Conservation (phyloP, 1,140 invertebrate species). For the Phortica variegata region DNA sequence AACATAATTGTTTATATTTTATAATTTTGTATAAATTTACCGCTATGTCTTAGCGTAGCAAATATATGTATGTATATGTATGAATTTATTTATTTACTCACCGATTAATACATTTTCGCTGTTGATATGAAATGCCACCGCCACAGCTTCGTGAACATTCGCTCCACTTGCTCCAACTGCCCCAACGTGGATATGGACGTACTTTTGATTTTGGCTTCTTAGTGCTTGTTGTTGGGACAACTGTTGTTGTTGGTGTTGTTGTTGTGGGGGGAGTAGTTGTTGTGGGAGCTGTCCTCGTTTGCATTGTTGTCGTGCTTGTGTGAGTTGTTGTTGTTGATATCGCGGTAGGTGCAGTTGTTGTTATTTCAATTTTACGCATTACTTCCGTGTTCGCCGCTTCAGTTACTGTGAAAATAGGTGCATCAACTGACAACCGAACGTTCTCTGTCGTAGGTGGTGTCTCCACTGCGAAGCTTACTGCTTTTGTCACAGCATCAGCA, state of each 20-base stretch:
- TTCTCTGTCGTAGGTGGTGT: neutral
- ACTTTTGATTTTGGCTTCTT: conserved; percentile 27
- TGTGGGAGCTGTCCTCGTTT: conserved; percentile 14
- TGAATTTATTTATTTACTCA: conserved; percentile 20
- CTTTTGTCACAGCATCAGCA: neutral
- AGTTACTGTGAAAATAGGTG: conserved; percentile 1
- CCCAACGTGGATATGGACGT: conserved; percentile 62
- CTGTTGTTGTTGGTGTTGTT: conserved; percentile 13
- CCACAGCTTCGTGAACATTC: conserved; percentile 82
- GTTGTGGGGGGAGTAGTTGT: conserved; percentile 9
- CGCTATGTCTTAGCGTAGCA: no score
- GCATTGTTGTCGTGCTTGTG: conserved; percentile 13
- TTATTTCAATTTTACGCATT: conserved; percentile 2
- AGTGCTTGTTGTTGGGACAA: conserved; percentile 15
- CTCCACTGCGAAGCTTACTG: neutral
- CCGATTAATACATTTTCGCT: conserved; percentile 54
- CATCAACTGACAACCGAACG: no score
- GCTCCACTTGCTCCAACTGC: conserved; percentile 72
- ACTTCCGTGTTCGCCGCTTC: neutral
- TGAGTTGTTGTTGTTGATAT: conserved; percentile 13
- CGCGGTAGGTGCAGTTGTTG: neutral
- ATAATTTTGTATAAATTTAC: no score
- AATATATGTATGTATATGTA: no score
- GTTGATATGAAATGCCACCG: conserved; percentile 77
- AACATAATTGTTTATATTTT: no score